These are phyloP conservation scores for Syngnathus acus DNA, from an alignment of 2,797 vertebrate species.

Conservation along the genomic window DNA sequence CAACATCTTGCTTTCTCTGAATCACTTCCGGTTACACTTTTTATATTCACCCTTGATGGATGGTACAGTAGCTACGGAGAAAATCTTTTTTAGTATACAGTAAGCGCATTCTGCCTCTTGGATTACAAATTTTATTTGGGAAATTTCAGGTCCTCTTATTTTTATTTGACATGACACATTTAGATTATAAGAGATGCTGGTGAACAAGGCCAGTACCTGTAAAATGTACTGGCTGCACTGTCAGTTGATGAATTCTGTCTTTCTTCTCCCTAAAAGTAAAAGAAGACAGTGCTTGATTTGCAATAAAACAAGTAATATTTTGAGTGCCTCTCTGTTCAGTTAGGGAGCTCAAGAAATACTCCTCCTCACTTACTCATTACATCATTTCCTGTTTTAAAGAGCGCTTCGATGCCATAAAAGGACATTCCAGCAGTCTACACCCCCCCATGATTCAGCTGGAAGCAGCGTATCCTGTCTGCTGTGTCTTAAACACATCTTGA, in stretches of 20 bases:
- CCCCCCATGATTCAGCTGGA: conserved; percentile 52
- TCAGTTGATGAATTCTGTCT: conserved; percentile 21
- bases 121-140: neutral
- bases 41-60: conserved; percentile 4
- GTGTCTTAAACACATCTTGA: conserved; percentile 9
- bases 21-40: conserved; percentile 14
- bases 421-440: conserved; percentile 62
- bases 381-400: conserved; percentile 70
- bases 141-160: neutral
- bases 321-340: neutral
- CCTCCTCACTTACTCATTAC: neutral
- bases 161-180: neutral
- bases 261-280: conserved; percentile 24
- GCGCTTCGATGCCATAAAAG: conserved; percentile 71
- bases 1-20: conserved; percentile 20
- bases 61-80: neutral
- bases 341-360: conserved; percentile 7
- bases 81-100: neutral
- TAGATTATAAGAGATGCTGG: neutral
- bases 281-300: conserved; percentile 1
- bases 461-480: conserved; percentile 48
- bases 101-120: neutral
- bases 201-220: conserved; percentile 1
- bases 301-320: neutral
- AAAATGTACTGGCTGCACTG: conserved; percentile 23